Base-by-base conservation (phyloP, 1,140 invertebrate species). In the Atta colombica region DNA sequence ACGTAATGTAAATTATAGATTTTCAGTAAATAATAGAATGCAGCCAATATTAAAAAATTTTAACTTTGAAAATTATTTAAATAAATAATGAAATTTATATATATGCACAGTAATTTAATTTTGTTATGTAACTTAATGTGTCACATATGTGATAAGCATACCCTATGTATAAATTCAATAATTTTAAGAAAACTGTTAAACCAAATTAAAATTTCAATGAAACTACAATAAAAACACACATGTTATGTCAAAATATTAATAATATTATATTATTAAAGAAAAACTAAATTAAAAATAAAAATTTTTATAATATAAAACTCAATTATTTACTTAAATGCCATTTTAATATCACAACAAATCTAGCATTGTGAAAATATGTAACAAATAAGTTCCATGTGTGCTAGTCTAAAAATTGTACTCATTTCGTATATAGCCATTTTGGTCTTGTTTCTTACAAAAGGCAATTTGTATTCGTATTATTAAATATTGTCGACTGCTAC, bases 401-500 rank as follows among this genome's bases (percentile, higher is more conserved):
- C 51, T n/a, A 72, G 55, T 45, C 14, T 45, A 55, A 66, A 77
- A 82, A 86, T 88, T 78, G 84, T 51, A 78, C 71, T 82, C 21
- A 88, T 74, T 88, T 49, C 53, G 25, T 81, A 77, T 86, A 63
- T 85, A 85, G 68, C 72, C 65, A 39, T 85, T 82, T 88, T 86
- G 78, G 80, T 91, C 88, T 89, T 74, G 84, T 85, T 21, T 61
- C 66, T 87, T 89, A 84, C 81, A 75, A 55, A 92, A 90, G 85
- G 90, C 86, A 86, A 69, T 84, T 49, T 69, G 25, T 69, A 85
- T 65, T 71, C 60, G 18, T 89, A 53, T 90, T 89, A 53, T 90
- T 96, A 96, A 92, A 96, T 93, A 94, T 96, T 96, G 87, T 97
- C 97, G 81, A 98, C 95, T 87, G 96, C 95, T 92, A 97, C 95